Percentiles rank a stretch among this genome's conserved stretches.
Evolutionary conservation across 2,113 vertebrate species (phyloP).

Genomic region (Saguinus midas): DNA sequence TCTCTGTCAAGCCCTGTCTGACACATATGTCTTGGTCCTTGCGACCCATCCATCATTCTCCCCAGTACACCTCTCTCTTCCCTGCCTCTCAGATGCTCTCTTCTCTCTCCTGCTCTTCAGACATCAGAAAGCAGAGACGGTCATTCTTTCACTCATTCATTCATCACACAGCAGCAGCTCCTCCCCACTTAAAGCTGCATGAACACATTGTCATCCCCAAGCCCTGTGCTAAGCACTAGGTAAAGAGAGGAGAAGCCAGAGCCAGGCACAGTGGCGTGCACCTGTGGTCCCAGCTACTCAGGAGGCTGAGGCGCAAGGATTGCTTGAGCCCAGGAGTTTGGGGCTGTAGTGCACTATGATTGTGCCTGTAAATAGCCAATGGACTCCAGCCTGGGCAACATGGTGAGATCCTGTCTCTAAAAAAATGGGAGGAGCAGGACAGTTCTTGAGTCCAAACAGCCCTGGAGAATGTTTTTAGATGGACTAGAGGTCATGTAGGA

Average conservation of each 20-base stretch:
- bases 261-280: rapidly evolving
- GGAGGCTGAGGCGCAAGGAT: neutral
- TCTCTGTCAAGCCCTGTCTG: neutral
- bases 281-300: neutral
- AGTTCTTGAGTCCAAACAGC: neutral
- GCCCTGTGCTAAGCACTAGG: neutral
- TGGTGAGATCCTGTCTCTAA: neutral
- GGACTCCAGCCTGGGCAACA: neutral
- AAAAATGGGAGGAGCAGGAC: neutral
- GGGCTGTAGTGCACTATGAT: neutral
- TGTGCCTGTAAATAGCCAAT: neutral
- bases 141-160: neutral
- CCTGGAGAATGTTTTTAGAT: neutral
- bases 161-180: neutral
- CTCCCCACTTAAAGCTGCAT: neutral
- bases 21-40: neutral
- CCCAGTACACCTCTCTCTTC: neutral
- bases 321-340: neutral
- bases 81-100: neutral
- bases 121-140: neutral
- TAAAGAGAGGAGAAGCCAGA: neutral
- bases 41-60: neutral
- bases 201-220: neutral
- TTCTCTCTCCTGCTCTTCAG: neutral
- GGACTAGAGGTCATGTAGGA: neutral